Conservation (phyloP, 2,888 invertebrate genomes). For the Colletes collaris region DNA sequence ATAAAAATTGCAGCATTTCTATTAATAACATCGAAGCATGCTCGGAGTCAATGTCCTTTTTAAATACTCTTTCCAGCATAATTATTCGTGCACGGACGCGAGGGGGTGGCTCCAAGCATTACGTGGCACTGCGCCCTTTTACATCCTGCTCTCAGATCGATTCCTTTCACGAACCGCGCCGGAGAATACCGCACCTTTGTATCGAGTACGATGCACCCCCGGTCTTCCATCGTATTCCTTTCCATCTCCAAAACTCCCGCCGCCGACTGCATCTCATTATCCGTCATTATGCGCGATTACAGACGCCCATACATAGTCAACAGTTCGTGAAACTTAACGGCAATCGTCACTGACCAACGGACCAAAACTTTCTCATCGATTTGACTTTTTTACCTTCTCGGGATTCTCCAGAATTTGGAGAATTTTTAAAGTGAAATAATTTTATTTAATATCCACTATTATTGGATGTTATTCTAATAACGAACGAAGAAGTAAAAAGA, state of each 20-base stretch:
- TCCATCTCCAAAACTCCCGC: constrained; percentile 31
- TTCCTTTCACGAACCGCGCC: constrained; percentile 37
- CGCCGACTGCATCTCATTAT: constrained; percentile 61
- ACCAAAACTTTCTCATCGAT: no score
- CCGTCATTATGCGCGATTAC: constrained; percentile 48
- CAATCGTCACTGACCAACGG: constrained; percentile 30
- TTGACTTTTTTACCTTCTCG: no score
- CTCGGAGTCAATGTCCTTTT: background rate
- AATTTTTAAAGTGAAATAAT: no score
- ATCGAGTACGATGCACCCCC: constrained; percentile 18
- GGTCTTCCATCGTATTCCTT: constrained; percentile 33
- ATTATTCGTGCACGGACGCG: constrained; percentile 23
- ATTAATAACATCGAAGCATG: background rate
- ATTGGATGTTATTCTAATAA: no score
- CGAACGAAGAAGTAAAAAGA: no score
- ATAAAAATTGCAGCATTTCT: no score
- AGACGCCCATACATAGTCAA: constrained; percentile 34
- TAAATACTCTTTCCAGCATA: background rate
- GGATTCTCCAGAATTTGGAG: no score
- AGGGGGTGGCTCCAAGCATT: constrained; percentile 7
- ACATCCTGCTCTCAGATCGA: constrained; percentile 18
- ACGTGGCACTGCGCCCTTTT: constrained; percentile 15
- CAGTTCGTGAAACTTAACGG: constrained; percentile 37
- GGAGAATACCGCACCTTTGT: constrained; percentile 40
- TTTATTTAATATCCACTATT: no score